Evolutionary conservation across 2,888 invertebrate genomes (phyloP).

Genomic region (Halictus quadricinctus): DNA sequence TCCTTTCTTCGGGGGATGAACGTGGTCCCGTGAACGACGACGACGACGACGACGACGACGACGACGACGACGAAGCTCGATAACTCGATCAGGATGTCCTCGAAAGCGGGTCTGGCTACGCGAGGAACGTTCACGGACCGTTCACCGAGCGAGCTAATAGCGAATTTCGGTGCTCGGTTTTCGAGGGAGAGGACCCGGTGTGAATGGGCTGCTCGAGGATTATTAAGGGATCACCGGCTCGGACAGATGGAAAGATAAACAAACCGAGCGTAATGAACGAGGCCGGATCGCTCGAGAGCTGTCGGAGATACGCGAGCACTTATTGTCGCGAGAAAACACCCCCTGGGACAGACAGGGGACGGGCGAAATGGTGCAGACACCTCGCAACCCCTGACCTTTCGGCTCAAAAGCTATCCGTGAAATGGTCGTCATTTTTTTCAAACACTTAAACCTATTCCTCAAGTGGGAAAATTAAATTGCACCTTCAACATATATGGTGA

Average conservation of each 20-base stretch:
- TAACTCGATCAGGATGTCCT: conserved; percentile 20
- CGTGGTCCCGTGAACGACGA: conserved; percentile 48
- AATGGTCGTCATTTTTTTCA: background rate
- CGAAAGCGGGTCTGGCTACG: conserved; percentile 25
- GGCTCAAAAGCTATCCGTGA: too few relatives aligned
- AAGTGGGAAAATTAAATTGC: background rate
- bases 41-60: conserved; percentile 32
- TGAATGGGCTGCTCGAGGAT: conserved; percentile 63
- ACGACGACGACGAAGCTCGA: conserved; percentile 32
- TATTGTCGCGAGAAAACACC: conserved; percentile 63
- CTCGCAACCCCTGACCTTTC: background rate
- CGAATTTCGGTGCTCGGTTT: conserved; percentile 50
- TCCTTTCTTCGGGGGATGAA: conserved; percentile 38
- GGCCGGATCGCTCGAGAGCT: conserved; percentile 57
- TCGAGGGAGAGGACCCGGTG: conserved; percentile 22
- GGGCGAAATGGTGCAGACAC: background rate
- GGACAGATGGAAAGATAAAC: conserved; percentile 76
- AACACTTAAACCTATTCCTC: background rate
- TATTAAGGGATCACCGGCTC: conserved; percentile 73
- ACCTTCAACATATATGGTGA: background rate
- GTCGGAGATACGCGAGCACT: conserved; percentile 57
- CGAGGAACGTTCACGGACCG: conserved; percentile 64
- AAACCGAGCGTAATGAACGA: conserved; percentile 74
- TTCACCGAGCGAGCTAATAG: conserved; percentile 60
- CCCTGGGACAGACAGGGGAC: conserved; percentile 42